These are phyloP conservation scores for Siderastrea siderea DNA, from an alignment of 92 coral and sea anemone species.

Conservation along the genomic window DNA sequence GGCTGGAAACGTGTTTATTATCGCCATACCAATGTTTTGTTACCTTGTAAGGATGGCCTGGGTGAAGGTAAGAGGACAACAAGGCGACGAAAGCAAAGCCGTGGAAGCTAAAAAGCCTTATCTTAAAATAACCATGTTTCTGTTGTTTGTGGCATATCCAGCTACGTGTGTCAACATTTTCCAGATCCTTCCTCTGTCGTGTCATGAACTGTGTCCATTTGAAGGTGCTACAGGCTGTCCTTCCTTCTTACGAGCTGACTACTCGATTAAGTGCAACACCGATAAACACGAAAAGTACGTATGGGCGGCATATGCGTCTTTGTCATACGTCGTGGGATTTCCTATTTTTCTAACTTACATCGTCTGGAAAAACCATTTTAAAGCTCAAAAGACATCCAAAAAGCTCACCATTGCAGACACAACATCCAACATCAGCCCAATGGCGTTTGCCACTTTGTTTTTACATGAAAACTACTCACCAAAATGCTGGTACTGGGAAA, in stretches of 20 bases:
- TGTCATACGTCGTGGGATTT: slow-evolving; percentile 28
- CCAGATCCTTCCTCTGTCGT: slow-evolving; percentile 42
- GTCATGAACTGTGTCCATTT: slow-evolving; percentile 32
- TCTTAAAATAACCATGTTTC: slow-evolving; percentile 14
- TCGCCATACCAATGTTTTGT: slow-evolving; percentile 1
- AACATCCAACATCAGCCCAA: neutral
- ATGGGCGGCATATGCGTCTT: slow-evolving; percentile 22
- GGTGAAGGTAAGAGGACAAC: neutral
- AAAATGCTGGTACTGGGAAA: slow-evolving; percentile 49
- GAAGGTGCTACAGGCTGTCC: slow-evolving; percentile 9
- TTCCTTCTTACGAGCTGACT: slow-evolving; percentile 24
- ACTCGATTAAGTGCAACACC: slow-evolving; percentile 3
- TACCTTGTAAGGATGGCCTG: slow-evolving; percentile 13
- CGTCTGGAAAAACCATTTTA: slow-evolving; percentile 31
- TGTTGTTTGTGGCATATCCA: slow-evolving; percentile 40
- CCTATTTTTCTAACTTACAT: slow-evolving; percentile 17
- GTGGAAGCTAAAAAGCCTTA: neutral
- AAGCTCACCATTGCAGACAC: neutral
- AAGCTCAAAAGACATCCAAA: neutral
- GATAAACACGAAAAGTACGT: neutral
- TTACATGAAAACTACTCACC: slow-evolving; percentile 46
- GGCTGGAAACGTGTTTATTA: slow-evolving; percentile 13
- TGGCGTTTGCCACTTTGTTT: slow-evolving; percentile 22
- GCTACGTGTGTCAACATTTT: slow-evolving; percentile 38
- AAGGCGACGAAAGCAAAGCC: neutral